Base-by-base conservation (phyloP, 2,888 invertebrate species). In the Oasisia sp. region DNA sequence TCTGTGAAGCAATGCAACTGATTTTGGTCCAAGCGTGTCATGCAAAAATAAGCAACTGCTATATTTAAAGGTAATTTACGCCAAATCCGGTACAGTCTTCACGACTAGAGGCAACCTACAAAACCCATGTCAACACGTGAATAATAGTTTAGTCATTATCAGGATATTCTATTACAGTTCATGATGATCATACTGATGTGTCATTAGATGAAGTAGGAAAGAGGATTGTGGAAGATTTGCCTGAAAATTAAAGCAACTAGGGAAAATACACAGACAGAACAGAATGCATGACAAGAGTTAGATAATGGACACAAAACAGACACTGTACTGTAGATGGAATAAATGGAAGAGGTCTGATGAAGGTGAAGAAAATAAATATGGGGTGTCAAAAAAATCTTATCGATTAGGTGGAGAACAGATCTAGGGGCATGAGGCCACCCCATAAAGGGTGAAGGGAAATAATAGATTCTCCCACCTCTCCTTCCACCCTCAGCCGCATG, bases 401-500 rank as follows among this genome's bases (percentile, higher is more conserved):
- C 38, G 4, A 38, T 38, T 38, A 38, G 38, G 38, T 38, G 38
- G 38, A 38, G 38, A 38, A 38, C 38, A 38, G 38, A 38, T 38
- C 38, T 38, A 38, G 38, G 38, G 38, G 38, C 38, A 38, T 38
- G 38, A 38, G 2, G 2, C 38, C 38, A 38, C 38, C 12, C 14
- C 50, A 50, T 12, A 14, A 50, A 11, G 50, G 50, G 12, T 9
- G 50, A 50, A 50, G 12, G 14, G 9, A 50, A 12, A 12, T 9
- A 50, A 14, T 50, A 50, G 50, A 50, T 50, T 45, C 50, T 50
- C 50, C 50, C 50, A 50, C 50, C n/a, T 74, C 74, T 74, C 74
- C 92, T 56, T 91, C 92, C 27, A 44, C 32, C 32, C 19, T 90
- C 9, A 93, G 92, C 14, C 93, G 90, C 92, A 95, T 95, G 9